Percentiles rank a stretch among this genome's conserved stretches.
These are phyloP conservation scores for Oscheius sp. DNA, from an alignment of 2,888 invertebrate genomes.

Conservation along the genomic window DNA sequence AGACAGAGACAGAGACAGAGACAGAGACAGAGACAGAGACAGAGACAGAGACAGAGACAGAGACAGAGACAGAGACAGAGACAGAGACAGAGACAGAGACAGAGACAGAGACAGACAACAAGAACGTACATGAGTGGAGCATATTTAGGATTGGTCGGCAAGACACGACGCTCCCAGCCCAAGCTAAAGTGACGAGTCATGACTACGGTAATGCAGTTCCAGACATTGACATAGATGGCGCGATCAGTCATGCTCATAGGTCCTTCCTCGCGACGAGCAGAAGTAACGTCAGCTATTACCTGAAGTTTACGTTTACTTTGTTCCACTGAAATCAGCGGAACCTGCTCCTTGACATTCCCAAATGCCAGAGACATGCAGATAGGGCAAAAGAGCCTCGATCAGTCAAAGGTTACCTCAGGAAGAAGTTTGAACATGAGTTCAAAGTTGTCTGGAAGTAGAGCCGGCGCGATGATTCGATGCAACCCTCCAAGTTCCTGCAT, in stretches of 20 bases:
- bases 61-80: too few relatives aligned
- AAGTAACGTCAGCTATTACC: conserved; percentile 37
- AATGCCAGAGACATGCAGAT: too few relatives aligned
- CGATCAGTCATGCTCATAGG: conserved; percentile 21
- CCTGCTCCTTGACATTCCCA: too few relatives aligned
- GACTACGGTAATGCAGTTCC: conserved; percentile 15
- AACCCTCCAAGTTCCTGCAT: conserved; percentile 38
- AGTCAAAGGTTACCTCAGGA: conserved; percentile 27
- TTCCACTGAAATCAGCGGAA: background rate
- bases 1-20: too few relatives aligned
- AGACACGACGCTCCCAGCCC: conserved; percentile 39
- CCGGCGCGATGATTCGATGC: conserved; percentile 27
- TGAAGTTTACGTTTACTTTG: background rate
- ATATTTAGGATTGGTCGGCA: conserved; percentile 36
- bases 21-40: too few relatives aligned
- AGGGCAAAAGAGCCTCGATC: background rate
- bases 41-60: too few relatives aligned
- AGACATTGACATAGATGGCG: background rate
- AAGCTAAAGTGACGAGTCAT: conserved; percentile 32
- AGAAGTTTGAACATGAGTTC: conserved; percentile 39
- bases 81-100: too few relatives aligned
- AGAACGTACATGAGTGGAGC: background rate
- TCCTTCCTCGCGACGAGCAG: conserved; percentile 26
- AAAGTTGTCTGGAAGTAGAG: conserved; percentile 35
- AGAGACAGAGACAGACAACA: background rate